Percentiles rank a stretch among this genome's conserved stretches.
Evolutionary conservation across 2,888 invertebrate species (phyloP).

Genomic region (Coronaproctus castanopsis): DNA sequence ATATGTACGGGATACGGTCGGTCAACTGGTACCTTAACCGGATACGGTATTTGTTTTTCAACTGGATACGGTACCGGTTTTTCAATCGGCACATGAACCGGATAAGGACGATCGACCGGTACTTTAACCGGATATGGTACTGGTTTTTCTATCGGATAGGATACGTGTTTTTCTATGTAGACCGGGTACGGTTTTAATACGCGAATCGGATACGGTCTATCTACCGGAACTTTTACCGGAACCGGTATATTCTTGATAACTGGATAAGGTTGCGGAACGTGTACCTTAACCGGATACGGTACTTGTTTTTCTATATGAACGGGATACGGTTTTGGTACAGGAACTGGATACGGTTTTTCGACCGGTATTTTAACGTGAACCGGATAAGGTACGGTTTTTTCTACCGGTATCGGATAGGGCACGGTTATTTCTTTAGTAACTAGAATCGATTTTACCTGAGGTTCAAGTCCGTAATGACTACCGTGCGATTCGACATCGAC

Average conservation of each 20-base stretch:
- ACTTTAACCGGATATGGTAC: conserved; percentile 29
- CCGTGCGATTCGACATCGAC: conserved; percentile 16
- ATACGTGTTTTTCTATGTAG: conserved; percentile 49
- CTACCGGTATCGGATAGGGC: conserved; percentile 22
- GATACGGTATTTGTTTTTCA: conserved; percentile 19
- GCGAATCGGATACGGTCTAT: conserved; percentile 24
- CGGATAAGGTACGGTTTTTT: conserved; percentile 22
- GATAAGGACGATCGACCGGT: conserved; percentile 27
- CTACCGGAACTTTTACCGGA: conserved; percentile 37
- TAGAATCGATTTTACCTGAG: conserved; percentile 17
- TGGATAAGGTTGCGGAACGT: conserved; percentile 20
- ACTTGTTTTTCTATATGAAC: conserved; percentile 20
- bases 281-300: conserved; percentile 21
- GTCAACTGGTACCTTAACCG: conserved; percentile 45
- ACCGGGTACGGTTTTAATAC: conserved; percentile 56
- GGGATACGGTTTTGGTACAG: conserved; percentile 21
- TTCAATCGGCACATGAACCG: conserved; percentile 33
- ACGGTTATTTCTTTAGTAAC: conserved; percentile 19
- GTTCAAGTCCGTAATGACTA: conserved; percentile 14
- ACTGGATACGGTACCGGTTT: conserved; percentile 25
- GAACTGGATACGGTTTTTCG: conserved; percentile 20
- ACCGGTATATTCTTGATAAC: conserved; percentile 50
- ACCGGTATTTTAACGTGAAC: conserved; percentile 21
- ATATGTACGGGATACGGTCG: conserved; percentile 36
- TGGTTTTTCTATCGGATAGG: conserved; percentile 30